Evolutionary conservation across 2,113 vertebrate genomes (phyloP).

Genomic region (Variabilichromis moorii): DNA sequence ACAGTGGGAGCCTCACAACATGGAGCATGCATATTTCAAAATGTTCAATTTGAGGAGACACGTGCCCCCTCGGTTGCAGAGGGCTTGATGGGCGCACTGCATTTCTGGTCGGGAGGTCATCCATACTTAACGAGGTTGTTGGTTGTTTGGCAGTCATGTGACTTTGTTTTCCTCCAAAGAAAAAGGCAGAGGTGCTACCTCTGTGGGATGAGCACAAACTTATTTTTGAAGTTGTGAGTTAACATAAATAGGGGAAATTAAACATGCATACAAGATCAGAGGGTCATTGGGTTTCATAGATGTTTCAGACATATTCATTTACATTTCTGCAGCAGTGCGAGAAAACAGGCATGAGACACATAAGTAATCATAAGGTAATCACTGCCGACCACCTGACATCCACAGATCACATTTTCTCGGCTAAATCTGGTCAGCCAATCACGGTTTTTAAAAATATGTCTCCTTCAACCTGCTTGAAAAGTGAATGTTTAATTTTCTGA

Average conservation of each 20-base stretch:
- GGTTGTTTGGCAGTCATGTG: not conserved
- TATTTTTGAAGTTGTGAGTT: not conserved
- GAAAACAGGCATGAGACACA: not conserved
- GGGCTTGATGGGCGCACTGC: not conserved
- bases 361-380: not conserved
- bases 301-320: not conserved
- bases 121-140: constrained; percentile 16
- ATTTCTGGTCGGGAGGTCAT: not conserved
- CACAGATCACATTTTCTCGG: not conserved
- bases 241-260: not conserved
- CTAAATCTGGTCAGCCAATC: not conserved
- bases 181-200: fast-evolving
- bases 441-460: fast-evolving
- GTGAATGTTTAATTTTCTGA: not conserved
- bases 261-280: not conserved
- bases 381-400: not conserved
- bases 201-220: not conserved
- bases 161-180: not conserved
- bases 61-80: not conserved
- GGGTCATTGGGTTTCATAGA: not conserved
- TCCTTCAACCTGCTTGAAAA: not conserved
- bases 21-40: constrained; percentile 53
- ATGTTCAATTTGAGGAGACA: constrained; percentile 22
- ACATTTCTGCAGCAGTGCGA: fast-evolving
- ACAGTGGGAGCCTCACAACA: not conserved